Base-by-base conservation (phyloP, 2,888 invertebrate species). In the Ernsta delagoae region DNA sequence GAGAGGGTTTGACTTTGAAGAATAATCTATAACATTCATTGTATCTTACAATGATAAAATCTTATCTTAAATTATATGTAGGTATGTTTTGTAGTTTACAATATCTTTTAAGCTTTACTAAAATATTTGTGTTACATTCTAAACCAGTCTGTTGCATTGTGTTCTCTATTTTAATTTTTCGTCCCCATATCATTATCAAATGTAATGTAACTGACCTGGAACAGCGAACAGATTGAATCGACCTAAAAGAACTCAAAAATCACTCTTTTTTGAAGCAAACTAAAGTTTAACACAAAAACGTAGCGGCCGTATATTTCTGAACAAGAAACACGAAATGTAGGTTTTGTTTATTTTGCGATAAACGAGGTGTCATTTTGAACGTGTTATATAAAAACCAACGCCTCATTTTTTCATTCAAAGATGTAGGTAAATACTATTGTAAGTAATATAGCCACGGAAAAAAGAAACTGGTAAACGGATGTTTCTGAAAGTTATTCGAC, bases 321-420 rank as follows among this genome's bases (percentile, higher is more conserved):
- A 12, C 12, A 48, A 12, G 12, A 12, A 48, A 12, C n/a, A 2
- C 3, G 12, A 48, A 48, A 48, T 48, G 48, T 48, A 48, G 48
- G 48, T 48, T 48, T 48, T 48, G 5, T 12, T 48, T 12, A 48
- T 12, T 48, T n/a, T 48, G 12, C 48, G 12, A 12, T 48, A 48
- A 48, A 48, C n/a, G n/a, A 48, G 48, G 48, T 5, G 48, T 48
- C n/a, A 48, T 48, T 12, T 6, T 12, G 48, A 48, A 48, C 7
- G 11, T 48, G 12, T 12, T 48, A 12, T 7, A 48, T 12, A 48
- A 48, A 48, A 48, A 48, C 12, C 12, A 48, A 12, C 48, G 7
- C 48, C 48, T 48, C 48, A 48, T 12, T 48, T 48, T 12, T 48
- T 45, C 45, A 48, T 48, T 48, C 48, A 48, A 48, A 48, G 12